Percentiles rank a stretch among this genome's conserved stretches.
Evolutionary conservation across 2,113 vertebrate genomes (phyloP).

Genomic region (human (Homo sapiens)): GRCh38 chr20:37597501-37598000

Average conservation of each 20-base stretch:
- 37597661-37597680: not conserved
- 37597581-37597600: no score
- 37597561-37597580: no score
- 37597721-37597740: not conserved
- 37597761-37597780: not conserved
- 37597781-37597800: no score
- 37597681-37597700: not conserved
- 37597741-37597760: not conserved
- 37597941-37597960: not conserved
- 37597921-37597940: not conserved
- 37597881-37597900: not conserved
- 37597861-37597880: not conserved
- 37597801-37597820: not conserved
- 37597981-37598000: not conserved
- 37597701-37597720: not conserved
- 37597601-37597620: no score
- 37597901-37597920: not conserved
- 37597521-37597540: no score
- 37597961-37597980: rapidly evolving
- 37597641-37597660: no score
- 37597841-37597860: slow-evolving; percentile 26
- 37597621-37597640: no score
- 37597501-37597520: no score
- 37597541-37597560: no score
- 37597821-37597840: slow-evolving; percentile 2